These are phyloP conservation scores for Thalpophila matura DNA, from an alignment of 2,888 invertebrate species.

Conservation along the genomic window DNA sequence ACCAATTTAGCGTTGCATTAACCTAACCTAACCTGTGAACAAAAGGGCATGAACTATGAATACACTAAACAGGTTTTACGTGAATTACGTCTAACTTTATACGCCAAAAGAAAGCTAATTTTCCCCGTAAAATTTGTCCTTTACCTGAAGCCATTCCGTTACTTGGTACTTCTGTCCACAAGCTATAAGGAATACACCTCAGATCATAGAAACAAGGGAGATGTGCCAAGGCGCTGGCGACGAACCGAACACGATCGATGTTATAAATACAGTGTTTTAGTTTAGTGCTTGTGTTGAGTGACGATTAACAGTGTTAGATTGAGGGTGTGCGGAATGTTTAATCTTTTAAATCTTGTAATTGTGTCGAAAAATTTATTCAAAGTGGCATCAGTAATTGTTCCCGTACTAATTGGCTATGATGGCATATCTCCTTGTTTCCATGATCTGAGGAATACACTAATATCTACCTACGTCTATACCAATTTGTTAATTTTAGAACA, in stretches of 20 bases:
- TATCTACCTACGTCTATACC: slow-evolving; percentile 60
- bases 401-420: no score
- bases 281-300: no score
- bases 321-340: no score
- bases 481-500: slow-evolving; percentile 49
- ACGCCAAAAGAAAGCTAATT: not conserved
- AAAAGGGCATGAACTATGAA: not conserved
- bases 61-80: not conserved
- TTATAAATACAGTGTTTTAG: no score
- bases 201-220: no score
- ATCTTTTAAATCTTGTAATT: no score
- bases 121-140: not conserved
- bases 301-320: no score
- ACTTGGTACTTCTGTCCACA: slow-evolving; percentile 7
- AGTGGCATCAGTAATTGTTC: no score
- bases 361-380: no score
- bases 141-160: not conserved
- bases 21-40: slow-evolving; percentile 2
- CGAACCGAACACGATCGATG: no score
- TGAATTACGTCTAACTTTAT: not conserved
- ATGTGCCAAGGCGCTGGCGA: no score
- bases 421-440: no score
- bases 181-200: slow-evolving; percentile 13
- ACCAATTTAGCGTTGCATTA: slow-evolving; percentile 13
- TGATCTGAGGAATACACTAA: slow-evolving; percentile 16